Evolutionary conservation across 2,797 vertebrate species (phyloP).

Genomic region (Liasis olivaceus): DNA sequence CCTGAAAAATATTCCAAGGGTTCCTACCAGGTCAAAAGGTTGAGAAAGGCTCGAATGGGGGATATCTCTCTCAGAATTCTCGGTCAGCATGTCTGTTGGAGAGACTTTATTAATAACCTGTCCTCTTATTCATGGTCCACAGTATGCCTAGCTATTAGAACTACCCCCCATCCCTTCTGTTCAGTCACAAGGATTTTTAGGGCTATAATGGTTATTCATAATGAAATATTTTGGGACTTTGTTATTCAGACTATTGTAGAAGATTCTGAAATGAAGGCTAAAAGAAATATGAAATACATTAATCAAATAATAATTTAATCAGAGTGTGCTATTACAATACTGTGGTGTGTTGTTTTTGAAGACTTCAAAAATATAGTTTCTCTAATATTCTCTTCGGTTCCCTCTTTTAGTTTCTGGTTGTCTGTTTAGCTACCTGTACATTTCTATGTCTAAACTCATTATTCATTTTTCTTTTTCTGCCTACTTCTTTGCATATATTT

Average conservation of each 20-base stretch:
- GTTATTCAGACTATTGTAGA: background rate
- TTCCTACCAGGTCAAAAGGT: too few relatives aligned
- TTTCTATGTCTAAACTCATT: background rate
- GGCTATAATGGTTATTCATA: background rate
- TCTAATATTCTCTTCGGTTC: background rate
- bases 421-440: background rate
- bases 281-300: background rate
- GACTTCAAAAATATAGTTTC: background rate
- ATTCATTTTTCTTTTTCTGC: background rate
- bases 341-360: background rate
- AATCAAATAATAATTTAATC: background rate
- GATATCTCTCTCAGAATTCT: background rate
- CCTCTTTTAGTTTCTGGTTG: background rate
- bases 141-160: background rate
- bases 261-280: background rate
- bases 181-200: background rate
- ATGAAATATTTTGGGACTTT: background rate
- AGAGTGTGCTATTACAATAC: background rate
- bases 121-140: background rate
- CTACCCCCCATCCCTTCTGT: conserved; percentile 5
- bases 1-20: too few relatives aligned
- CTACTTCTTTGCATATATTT: background rate
- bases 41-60: too few relatives aligned
- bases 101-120: background rate
- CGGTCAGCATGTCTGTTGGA: background rate